Base-by-base conservation (phyloP, 2,888 invertebrate species). In the Trissolcus brochymenae region DNA sequence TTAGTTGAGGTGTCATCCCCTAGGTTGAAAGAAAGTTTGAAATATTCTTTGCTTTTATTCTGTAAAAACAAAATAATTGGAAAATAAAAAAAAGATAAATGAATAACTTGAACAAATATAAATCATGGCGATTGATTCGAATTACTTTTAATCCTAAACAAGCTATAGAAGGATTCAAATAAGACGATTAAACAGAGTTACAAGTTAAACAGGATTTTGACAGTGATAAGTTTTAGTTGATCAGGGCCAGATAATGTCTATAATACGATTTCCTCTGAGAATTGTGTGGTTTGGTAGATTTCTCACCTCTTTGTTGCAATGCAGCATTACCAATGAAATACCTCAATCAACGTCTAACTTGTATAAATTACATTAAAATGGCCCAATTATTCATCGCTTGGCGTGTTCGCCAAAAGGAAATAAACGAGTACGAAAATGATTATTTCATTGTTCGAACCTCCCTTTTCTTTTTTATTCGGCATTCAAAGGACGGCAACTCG, bases 181-280 rank as follows among this genome's bases (percentile, higher is more conserved):
- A 35, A 35, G 35, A 35, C 11, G 6, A 35, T 35, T 35, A 35
- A 9, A 1, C 35, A 2, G 6, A 35, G 35, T 35, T 16, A 51
- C 43, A 57, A 57, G 66, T 66, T 57, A 51, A 41, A 49, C 51
- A 35, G 41, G n/a, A 51, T 51, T 41, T 57, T 50, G 66, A 57
- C 66, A 66, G 57, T 57, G 61, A 61, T 55, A 55, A 61, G 55
- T 61, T 61, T 61, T 11, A 19, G 13, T 17, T 61, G 61, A 61
- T 70, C 50, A 60, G 55, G 55, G 55, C 61, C 49, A 70, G 21
- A 70, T 55, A 61, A 68, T 60, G 13, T 35, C 19, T 46, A 17
- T 49, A 61, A 68, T 55, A 53, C 43, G 41, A 57, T 66, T 57
- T 66, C 51, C 17, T 53, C 35, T 43, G 35, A 51, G 67, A 57